Evolutionary conservation across 2,113 vertebrate genomes (phyloP).

Genomic region (Genyomyrus donnyi): DNA sequence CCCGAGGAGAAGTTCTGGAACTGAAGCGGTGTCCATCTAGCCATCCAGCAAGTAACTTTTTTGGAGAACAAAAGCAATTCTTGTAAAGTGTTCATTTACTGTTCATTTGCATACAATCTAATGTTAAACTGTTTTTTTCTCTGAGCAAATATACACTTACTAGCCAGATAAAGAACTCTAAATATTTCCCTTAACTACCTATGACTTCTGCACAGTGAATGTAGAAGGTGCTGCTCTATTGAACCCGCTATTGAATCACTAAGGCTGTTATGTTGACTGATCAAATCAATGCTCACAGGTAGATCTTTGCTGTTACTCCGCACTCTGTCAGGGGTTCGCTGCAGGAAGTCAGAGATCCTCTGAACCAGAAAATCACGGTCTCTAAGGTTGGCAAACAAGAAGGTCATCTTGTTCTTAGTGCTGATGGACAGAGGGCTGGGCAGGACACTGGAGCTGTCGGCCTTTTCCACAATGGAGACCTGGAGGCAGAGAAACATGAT

Average conservation of each 20-base stretch:
- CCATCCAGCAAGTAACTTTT: not conserved
- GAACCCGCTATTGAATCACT: not conserved
- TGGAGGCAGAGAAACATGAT: constrained; percentile 35
- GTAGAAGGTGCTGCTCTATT: not conserved
- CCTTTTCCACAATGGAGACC: constrained; percentile 95
- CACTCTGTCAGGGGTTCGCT: constrained; percentile 75
- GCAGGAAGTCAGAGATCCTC: constrained; percentile 93
- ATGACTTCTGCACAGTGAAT: not conserved
- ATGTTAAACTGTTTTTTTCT: not conserved
- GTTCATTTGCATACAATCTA: not conserved
- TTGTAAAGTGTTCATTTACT: not conserved
- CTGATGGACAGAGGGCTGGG: constrained; percentile 95
- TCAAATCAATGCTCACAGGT: constrained; percentile 28
- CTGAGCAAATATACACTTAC: not conserved
- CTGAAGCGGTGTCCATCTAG: not conserved
- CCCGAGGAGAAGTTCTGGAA: not conserved
- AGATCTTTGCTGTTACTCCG: constrained; percentile 30
- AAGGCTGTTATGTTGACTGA: not conserved
- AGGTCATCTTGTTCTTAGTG: constrained; percentile 95
- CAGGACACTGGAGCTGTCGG: constrained; percentile 87
- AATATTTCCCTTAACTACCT: not conserved
- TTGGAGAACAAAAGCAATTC: not conserved
- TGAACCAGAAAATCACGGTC: constrained; percentile 93
- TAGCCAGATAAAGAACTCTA: not conserved
- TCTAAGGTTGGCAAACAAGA: constrained; percentile 93